Percentiles rank a stretch among this genome's conserved stretches.
Conservation (phyloP, 2,113 vertebrate genomes). For the Ammodytes dubius region DNA sequence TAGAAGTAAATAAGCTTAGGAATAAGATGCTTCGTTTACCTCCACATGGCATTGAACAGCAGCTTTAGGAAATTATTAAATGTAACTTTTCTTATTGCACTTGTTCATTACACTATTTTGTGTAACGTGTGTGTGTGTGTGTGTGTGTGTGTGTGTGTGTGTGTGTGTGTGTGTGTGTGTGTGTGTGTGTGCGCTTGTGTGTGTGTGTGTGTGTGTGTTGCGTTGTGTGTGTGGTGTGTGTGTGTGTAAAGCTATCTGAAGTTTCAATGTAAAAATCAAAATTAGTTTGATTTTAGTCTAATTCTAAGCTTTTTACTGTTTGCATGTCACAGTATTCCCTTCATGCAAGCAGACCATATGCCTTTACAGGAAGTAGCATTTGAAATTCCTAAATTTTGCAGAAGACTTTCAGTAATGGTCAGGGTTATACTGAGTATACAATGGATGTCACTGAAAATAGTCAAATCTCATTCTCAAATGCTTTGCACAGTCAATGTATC, state of each 20-base stretch:
- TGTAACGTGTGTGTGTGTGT: slow-evolving; percentile 10
- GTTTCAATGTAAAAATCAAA: slow-evolving; percentile 10
- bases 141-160: neutral
- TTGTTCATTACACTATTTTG: slow-evolving; percentile 17
- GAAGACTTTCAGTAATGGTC: neutral
- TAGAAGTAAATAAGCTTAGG: slow-evolving; percentile 22
- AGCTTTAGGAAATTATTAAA: neutral
- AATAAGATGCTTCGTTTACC: neutral
- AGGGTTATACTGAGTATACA: neutral
- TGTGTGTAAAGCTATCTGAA: slow-evolving; percentile 21
- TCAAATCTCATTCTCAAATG: neutral
- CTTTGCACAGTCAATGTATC: neutral
- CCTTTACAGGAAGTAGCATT: slow-evolving; percentile 12
- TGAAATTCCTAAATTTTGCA: neutral
- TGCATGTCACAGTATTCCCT: slow-evolving; percentile 12
- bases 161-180: neutral
- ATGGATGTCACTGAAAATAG: neutral
- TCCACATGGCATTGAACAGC: slow-evolving; percentile 1
- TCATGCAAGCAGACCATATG: neutral
- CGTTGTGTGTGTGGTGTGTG: slow-evolving; percentile 12
- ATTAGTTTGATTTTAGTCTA: neutral
- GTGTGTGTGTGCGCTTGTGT: neutral
- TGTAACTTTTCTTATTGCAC: neutral
- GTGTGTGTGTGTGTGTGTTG: neutral
- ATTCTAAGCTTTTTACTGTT: neutral